A percentile compares a stretch with the other conserved stretches of the same genome.
phyloP scores from a whole-genome alignment of 2,797 vertebrate genomes.

The Melanotaenia pygmaea region DNA sequence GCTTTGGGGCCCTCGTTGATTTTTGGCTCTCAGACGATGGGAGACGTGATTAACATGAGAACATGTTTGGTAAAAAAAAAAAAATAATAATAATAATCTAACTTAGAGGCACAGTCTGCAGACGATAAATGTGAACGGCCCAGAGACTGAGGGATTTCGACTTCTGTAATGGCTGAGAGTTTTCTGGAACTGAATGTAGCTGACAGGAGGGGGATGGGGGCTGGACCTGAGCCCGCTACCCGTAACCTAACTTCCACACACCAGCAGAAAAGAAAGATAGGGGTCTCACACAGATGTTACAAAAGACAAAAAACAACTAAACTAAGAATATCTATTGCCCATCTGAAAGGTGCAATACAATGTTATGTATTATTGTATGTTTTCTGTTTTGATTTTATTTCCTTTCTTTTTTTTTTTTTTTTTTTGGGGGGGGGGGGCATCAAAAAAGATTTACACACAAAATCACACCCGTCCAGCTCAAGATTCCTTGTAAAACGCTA shows the following conservation, averaged over 20 bases:
- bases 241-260: constrained; percentile 86
- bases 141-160: constrained; percentile 66
- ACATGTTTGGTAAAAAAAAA: not conserved
- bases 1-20: constrained; percentile 58
- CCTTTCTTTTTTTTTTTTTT: constrained; percentile 65
- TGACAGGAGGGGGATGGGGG: constrained; percentile 80
- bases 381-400: constrained; percentile 75
- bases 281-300: constrained; percentile 79
- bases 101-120: constrained; percentile 36
- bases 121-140: constrained; percentile 69
- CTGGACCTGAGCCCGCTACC: constrained; percentile 77
- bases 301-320: constrained; percentile 75
- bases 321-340: constrained; percentile 82
- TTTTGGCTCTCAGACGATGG: constrained; percentile 38
- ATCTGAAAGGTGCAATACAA: constrained; percentile 84
- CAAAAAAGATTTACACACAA: too few relatives aligned
- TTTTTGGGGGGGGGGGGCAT: constrained; percentile 26
- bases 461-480: too few relatives aligned
- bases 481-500: too few relatives aligned
- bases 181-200: constrained; percentile 89
- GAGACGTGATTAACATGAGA: constrained; percentile 20
- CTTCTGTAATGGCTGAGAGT: constrained; percentile 78
- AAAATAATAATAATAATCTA: constrained; percentile 21
- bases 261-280: constrained; percentile 84
- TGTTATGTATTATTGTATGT: constrained; percentile 79